Base-by-base conservation (phyloP, 37 sponge, comb jelly and placozoan genomes). In the Hormiphora californensis region DNA sequence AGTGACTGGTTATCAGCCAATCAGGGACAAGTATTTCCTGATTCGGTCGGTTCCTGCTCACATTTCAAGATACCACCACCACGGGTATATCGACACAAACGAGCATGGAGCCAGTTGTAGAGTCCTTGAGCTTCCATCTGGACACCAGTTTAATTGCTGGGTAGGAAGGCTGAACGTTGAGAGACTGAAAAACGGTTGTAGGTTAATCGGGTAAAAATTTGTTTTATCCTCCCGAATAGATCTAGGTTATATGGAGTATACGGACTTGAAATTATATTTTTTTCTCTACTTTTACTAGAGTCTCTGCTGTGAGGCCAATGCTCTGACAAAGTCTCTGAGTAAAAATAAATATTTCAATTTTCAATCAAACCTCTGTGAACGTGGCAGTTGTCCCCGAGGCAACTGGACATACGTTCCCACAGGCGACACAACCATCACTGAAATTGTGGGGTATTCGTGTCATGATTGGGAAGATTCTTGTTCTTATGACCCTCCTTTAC, bases 361-460 rank as follows among this genome's bases (percentile, higher is more conserved):
- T 49, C 15, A 49, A 49, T 36, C 67, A 40, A 27, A 73, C 81
- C 81, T 73, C 81, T n/a, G 44, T 11, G 12, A 73, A 43, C 46
- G 81, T 73, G 44, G 43, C 81, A 9, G 40, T 46, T 27, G 81
- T 40, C 5, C 81, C 81, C 0, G 81, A 21, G 43, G 81, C 46
- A 36, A 73, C 43, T 22, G 81, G 81, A 41, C 81, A 73, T 25
- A 28, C 38, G 81, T 73, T 40, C 19, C 81, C 81, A 73, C 46
- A 40, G 0, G 81, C 81, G 40, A 32, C 81, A 73, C 81, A 73
- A 17, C 81, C 81, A 46, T 73, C 81, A 43, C 81, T 73, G 46
- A 7, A 30, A 12, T 23, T 9, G 9, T 15, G 15, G 53, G 15
- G 53, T 49, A 15, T 49, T 17, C 12, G 15, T 17, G 53, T 49